Base-by-base conservation (phyloP, 1,140 invertebrate genomes). In the Ceratosolen solmsi region DNA sequence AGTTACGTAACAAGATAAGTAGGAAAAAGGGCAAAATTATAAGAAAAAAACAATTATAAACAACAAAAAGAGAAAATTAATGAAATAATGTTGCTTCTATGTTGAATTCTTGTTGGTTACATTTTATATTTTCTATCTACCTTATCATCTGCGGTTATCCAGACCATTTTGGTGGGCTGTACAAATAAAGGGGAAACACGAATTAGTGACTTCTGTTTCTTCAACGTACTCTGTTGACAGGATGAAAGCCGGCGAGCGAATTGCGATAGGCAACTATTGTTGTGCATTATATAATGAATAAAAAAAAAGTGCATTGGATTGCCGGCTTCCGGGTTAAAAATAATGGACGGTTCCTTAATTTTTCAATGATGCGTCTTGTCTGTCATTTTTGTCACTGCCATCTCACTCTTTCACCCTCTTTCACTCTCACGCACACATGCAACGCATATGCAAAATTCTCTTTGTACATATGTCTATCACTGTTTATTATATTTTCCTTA, bases 91-190 rank as follows among this genome's bases (percentile, higher is more conserved):
- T n/a, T 68, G 63, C 63, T 38, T 68, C 20, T 68, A 68, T 36
- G 33, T 33, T 33, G 33, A 68, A n/a, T 68, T 68, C 33, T 68
- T 63, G 60, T 27, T 68, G 33, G 5, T 68, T 68, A 38, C 63
- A 38, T 68, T 36, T 68, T 68, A 7, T 68, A 22, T 68, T 33
- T 68, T 68, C 63, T 68, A 68, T 65, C 72, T 92, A 92, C 91
- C 91, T 92, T 88, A 88, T 92, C 90, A 70, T 92, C 88, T 86
- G 70, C 85, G 86, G 90, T 91, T 85, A 89, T 89, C 91, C 91
- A 92, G 87, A 91, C 89, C 91, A 92, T 92, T 90, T 89, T 91
- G 87, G 86, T 85, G 85, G 88, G 89, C 91, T 92, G 90, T 88
- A 86, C 82, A 89, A 91, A 91, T 87, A 91, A 90, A 91, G 86